Base-by-base conservation (phyloP, 2,797 vertebrate species). In the Pogonophryne albipinna region DNA sequence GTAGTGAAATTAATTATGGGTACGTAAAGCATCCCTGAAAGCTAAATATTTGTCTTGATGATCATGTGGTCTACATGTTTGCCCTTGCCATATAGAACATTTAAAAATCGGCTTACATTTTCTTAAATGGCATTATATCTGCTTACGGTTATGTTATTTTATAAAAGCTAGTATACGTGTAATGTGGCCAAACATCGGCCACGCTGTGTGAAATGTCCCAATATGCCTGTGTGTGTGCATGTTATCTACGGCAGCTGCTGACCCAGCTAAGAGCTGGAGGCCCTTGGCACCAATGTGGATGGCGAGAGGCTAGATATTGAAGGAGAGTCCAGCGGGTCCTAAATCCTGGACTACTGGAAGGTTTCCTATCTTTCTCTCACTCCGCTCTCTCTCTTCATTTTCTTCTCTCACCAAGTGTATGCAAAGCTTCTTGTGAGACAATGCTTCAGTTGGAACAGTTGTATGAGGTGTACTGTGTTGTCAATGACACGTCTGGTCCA, bases 341-440 rank as follows among this genome's bases (percentile, higher is more conserved):
- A 97, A 97, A 96, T 95, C 96, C 95, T 97, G 97, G 97, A 97
- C 96, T 97, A 96, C 96, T 95, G 97, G 96, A 98, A 98, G 96
- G 96, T 97, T 97, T 96, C 96, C 95, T 95, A 95, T 96, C 96
- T 95, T 96, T 95, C 94, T 95, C 93, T 94, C 89, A 92, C 86
- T 94, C 85, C 85, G 84, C 70, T 91, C 91, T 89, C 82, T 91
- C 87, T 82, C 79, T 69, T 87, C 56, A 92, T 91, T 95, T 91
- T 95, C 80, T 91, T 87, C 85, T 89, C 80, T 87, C 78, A 89
- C 83, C 89, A 90, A 92, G 84, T 93, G 80, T 87, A 81, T 91
- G 84, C 87, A 85, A 79, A 87, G 51, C 83, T 85, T 88, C 80
- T 82, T 85, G 86, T 92, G 73, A 90, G 70, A 89, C 74, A 83